Evolutionary conservation across 2,113 vertebrate species (phyloP).

Genomic region (Pogona vitticeps): DNA sequence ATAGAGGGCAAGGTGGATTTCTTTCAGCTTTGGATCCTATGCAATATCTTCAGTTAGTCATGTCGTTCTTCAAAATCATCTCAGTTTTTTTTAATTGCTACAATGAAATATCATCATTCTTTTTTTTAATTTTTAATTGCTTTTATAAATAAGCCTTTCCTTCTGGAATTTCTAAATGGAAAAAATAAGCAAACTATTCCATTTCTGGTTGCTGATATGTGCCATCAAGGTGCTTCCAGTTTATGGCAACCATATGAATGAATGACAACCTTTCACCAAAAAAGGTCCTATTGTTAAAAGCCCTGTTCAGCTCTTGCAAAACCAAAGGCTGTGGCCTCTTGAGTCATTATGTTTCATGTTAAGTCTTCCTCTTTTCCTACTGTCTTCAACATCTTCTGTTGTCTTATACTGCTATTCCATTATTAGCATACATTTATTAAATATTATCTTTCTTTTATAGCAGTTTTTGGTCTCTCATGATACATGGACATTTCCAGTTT

Average conservation of each 20-base stretch:
- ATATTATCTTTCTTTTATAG: constrained; percentile 67
- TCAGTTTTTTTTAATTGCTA: not conserved
- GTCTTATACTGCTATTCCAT: constrained; percentile 61
- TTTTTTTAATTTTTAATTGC: too few relatives aligned
- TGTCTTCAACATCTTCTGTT: not conserved
- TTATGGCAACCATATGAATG: too few relatives aligned
- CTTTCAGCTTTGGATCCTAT: not conserved
- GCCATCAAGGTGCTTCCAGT: too few relatives aligned
- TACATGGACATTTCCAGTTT: constrained; percentile 71
- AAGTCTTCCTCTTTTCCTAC: constrained; percentile 27
- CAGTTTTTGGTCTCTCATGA: constrained; percentile 71
- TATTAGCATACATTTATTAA: constrained; percentile 71
- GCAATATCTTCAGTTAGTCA: constrained; percentile 14
- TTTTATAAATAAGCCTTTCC: too few relatives aligned
- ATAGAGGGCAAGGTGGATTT: not conserved
- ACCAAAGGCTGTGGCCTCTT: not conserved
- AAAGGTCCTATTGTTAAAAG: not conserved
- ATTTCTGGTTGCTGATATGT: not conserved
- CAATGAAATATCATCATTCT: too few relatives aligned
- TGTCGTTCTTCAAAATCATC: not conserved
- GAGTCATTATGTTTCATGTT: not conserved
- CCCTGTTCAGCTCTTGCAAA: not conserved
- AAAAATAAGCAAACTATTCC: too few relatives aligned
- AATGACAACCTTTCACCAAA: too few relatives aligned
- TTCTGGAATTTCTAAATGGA: too few relatives aligned